Conservation (phyloP, 2,888 invertebrate species). For the Tolmerus cingulatus region DNA sequence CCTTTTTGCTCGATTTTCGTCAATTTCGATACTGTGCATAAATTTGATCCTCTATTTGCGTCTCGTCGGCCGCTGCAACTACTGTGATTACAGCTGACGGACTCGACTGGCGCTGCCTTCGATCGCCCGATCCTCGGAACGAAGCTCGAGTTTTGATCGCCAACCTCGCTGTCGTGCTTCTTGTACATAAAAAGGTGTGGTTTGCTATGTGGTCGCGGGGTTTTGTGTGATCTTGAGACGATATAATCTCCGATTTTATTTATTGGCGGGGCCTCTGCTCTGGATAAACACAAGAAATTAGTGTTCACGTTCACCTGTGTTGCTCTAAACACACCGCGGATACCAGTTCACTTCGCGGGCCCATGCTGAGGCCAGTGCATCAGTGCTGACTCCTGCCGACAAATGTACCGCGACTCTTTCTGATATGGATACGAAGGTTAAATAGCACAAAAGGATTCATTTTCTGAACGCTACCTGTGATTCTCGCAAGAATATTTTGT, state of each 20-base stretch:
- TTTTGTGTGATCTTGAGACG: neutral
- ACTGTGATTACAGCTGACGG: neutral
- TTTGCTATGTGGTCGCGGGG: neutral
- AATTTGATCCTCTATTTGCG: neutral
- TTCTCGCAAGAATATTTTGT: neutral
- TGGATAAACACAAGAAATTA: constrained; percentile 18
- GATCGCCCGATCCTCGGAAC: neutral
- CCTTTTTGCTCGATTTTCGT: constrained; percentile 4
- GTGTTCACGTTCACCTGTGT: neutral
- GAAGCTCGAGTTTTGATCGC: neutral
- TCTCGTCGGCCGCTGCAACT: neutral
- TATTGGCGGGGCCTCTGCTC: neutral
- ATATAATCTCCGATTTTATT: constrained; percentile 1
- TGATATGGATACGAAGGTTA: constrained; percentile 21
- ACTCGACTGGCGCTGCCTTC: neutral
- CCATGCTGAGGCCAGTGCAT: constrained; percentile 16
- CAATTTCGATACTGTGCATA: neutral
- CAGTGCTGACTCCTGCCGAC: neutral
- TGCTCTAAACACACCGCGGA: neutral
- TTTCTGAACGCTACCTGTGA: neutral
- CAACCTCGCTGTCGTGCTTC: neutral
- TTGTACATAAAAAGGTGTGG: constrained; percentile 20
- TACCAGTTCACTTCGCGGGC: neutral
- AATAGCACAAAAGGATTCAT: neutral
- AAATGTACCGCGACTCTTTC: neutral